phyloP scores from a whole-genome alignment of 2,888 invertebrate species.

The Choreutis nemorana region DNA sequence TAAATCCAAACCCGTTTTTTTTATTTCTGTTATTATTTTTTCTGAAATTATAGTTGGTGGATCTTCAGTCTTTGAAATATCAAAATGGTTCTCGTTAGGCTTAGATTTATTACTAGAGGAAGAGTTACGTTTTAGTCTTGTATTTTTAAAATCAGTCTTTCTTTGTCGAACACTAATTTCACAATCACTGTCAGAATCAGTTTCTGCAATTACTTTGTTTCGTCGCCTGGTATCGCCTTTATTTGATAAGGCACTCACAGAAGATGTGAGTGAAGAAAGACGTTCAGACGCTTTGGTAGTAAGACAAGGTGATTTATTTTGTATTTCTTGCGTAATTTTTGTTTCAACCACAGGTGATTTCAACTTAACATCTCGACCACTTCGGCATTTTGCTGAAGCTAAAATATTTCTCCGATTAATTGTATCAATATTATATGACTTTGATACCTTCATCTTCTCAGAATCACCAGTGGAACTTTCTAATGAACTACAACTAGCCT shows the following conservation, averaged over 20 bases:
- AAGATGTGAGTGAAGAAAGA: constrained; percentile 62
- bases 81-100: constrained; percentile 31
- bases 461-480: constrained; percentile 71
- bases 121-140: constrained; percentile 51
- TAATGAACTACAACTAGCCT: constrained; percentile 73
- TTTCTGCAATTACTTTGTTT: constrained; percentile 50
- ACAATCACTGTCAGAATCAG: constrained; percentile 48
- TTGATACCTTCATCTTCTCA: constrained; percentile 74
- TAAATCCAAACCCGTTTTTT: constrained; percentile 33
- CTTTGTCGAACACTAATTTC: constrained; percentile 48
- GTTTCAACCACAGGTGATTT: constrained; percentile 78
- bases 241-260: constrained; percentile 61
- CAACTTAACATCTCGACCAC: constrained; percentile 77
- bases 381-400: constrained; percentile 85
- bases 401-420: constrained; percentile 87
- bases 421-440: constrained; percentile 82
- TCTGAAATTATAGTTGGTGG: constrained; percentile 36
- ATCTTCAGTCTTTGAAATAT: constrained; percentile 38
- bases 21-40: constrained; percentile 41
- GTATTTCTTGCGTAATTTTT: constrained; percentile 70
- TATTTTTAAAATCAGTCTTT: constrained; percentile 53
- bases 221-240: constrained; percentile 58
- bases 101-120: constrained; percentile 45
- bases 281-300: constrained; percentile 54
- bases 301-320: constrained; percentile 58